Base-by-base conservation (phyloP, 2,113 vertebrate genomes). In the Myotis yumanensis region DNA sequence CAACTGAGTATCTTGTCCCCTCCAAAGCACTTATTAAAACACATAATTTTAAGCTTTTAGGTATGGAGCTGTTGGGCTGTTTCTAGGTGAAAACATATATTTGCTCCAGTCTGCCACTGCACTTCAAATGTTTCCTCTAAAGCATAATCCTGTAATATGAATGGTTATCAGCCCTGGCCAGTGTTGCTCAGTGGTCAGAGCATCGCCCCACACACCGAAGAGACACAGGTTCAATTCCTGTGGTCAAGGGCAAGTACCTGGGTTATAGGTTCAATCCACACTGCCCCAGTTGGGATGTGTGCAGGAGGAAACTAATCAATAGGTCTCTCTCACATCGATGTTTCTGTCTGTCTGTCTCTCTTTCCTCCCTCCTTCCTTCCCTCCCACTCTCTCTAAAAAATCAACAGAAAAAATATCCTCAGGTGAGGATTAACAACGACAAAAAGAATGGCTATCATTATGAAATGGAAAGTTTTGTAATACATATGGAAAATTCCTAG, bases 401-500 rank as follows among this genome's bases (percentile, higher is more conserved):
- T 64, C 12, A 64, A 64, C 28, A 4, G 28, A 64, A 66, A 32
- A 66, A 32, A 32, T 32, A 32, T 66, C 30, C 64, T 66, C 28
- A 32, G 64, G 30, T 32, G 28, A 66, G 30, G 64, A 66, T 66
- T 66, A 30, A 66, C 30, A 66, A 66, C 64, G 16, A 66, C 59
- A 66, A 66, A 66, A 32, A 64, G 22, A 66, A 14, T 32, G 17
- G 22, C 37, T 10, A 46, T 79, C 68, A 71, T 54, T 79, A 71
- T 54, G 18, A 46, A 62, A 28, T 48, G 30, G 43, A 80, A 80
- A 76, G 9, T 91, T 71, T 76, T 82, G 20, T 43, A 20, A 93
- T 62, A 62, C 7, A n/a, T 80, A 7, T n/a, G 25, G 69, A 95
- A 95, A 81, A n/a, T 69, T 92, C 28, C 52, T 81, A 68, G n/a